These are phyloP conservation scores for Apostichopus leukothele DNA, from an alignment of 53 echinoderm and acorn worm genomes.

Conservation along the genomic window DNA sequence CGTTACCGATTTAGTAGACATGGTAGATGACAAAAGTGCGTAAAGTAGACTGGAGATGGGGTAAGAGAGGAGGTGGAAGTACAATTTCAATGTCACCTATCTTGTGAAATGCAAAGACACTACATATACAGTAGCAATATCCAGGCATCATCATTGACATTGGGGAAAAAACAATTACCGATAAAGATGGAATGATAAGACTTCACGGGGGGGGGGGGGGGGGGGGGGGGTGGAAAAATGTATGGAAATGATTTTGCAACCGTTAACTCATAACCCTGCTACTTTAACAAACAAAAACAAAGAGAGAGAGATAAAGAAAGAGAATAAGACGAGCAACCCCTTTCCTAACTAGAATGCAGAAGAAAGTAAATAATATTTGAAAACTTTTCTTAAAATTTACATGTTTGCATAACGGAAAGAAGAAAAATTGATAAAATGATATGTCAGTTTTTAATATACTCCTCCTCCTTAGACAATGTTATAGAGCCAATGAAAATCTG, in stretches of 20 bases:
- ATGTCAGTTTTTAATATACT: background rate
- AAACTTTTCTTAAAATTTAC: constrained; percentile 29
- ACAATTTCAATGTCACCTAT: no score
- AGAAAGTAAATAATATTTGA: background rate
- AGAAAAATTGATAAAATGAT: background rate
- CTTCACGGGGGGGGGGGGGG: no score
- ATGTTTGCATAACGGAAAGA: constrained; percentile 36
- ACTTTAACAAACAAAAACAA: background rate
- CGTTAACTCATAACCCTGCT: constrained; percentile 1
- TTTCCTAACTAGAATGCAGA: background rate
- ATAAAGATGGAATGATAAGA: no score
- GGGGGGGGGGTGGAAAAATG: background rate
- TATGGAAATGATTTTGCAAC: constrained; percentile 2
- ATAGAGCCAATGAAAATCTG: background rate
- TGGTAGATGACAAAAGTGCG: no score
- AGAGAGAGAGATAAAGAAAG: no score
- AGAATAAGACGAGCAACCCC: background rate
- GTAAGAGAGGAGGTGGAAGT: no score
- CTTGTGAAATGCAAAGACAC: no score
- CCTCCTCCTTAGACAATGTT: background rate
- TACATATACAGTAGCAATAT: no score
- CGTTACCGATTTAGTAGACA: no score
- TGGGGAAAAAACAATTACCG: no score
- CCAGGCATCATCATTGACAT: no score
- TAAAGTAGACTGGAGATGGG: no score